These are phyloP conservation scores for Muricea muricata DNA, from an alignment of 92 coral and sea anemone genomes.

Conservation along the genomic window DNA sequence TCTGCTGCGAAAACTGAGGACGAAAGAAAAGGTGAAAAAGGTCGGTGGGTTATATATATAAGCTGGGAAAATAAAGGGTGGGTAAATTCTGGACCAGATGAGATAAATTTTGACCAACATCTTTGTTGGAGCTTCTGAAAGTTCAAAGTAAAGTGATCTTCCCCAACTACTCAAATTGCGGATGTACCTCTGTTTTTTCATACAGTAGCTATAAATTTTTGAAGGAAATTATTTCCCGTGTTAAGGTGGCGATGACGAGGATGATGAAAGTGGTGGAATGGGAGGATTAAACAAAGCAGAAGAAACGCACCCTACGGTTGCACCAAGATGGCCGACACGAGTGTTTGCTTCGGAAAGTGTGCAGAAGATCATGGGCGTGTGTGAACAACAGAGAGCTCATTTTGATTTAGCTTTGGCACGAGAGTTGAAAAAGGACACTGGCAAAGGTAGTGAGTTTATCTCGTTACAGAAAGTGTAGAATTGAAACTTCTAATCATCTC, in stretches of 20 bases:
- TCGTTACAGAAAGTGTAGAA: no score
- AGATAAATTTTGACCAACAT: no score
- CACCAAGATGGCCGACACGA: slow-evolving; percentile 99
- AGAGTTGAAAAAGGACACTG: slow-evolving; percentile 76
- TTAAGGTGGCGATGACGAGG: slow-evolving; percentile 67
- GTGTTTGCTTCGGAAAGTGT: slow-evolving; percentile 96
- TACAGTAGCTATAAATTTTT: no score
- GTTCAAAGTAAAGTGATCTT: no score
- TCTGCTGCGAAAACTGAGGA: slow-evolving; percentile 85
- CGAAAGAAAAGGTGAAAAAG: slow-evolving; percentile 65
- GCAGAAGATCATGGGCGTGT: slow-evolving; percentile 86
- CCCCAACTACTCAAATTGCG: no score
- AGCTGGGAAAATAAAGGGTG: no score
- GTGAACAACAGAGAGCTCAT: slow-evolving; percentile 89
- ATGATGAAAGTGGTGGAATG: slow-evolving; percentile 94
- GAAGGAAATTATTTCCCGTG: neutral
- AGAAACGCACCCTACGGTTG: slow-evolving; percentile 96
- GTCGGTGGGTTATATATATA: slow-evolving; percentile 34
- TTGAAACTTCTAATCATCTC: no score
- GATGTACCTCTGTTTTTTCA: no score
- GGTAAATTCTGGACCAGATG: no score
- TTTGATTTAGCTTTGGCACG: slow-evolving; percentile 93
- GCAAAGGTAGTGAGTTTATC: slow-evolving; percentile 78
- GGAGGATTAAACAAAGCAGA: slow-evolving; percentile 84
- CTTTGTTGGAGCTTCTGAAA: no score